A percentile compares a stretch with the other conserved stretches of the same genome.
Conservation (phyloP, 2,888 invertebrate genomes). For the Pandemis cinnamomeana region DNA sequence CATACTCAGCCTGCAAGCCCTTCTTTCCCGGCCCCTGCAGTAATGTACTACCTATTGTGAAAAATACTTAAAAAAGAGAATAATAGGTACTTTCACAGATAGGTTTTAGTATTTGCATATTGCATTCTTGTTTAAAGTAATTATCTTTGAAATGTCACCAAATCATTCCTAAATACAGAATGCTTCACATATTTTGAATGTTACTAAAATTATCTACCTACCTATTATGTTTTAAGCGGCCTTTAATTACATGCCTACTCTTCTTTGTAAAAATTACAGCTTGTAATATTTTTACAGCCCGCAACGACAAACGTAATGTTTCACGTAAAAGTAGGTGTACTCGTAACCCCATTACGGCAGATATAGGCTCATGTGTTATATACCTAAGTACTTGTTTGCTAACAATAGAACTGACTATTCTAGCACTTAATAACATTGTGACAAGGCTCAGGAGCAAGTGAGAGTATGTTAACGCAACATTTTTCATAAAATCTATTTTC, state of each 20-base stretch:
- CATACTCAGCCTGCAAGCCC: too few species aligned
- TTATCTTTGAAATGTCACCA: neutral
- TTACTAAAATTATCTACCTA: neutral
- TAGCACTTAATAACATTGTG: neutral
- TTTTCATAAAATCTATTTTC: too few species aligned
- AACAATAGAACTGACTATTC: neutral
- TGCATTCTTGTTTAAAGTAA: too few species aligned
- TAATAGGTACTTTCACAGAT: too few species aligned
- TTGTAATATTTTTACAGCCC: neutral
- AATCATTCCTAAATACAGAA: neutral
- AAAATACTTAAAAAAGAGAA: too few species aligned
- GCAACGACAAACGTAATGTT: conserved; percentile 2
- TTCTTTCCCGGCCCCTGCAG: too few species aligned
- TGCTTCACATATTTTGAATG: neutral
- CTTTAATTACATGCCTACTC: conserved; percentile 3
- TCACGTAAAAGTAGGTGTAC: conserved; percentile 6
- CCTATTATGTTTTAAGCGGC: neutral
- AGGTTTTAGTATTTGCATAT: too few species aligned
- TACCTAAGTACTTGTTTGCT: neutral
- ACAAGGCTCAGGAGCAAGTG: neutral
- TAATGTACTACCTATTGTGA: too few species aligned
- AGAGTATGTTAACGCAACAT: neutral
- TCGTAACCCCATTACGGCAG: conserved; percentile 8
- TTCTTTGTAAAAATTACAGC: neutral
- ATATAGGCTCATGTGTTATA: neutral